These are phyloP conservation scores for Dicentrarchus labrax DNA, from an alignment of 2,113 vertebrate species.

Conservation along the genomic window DNA sequence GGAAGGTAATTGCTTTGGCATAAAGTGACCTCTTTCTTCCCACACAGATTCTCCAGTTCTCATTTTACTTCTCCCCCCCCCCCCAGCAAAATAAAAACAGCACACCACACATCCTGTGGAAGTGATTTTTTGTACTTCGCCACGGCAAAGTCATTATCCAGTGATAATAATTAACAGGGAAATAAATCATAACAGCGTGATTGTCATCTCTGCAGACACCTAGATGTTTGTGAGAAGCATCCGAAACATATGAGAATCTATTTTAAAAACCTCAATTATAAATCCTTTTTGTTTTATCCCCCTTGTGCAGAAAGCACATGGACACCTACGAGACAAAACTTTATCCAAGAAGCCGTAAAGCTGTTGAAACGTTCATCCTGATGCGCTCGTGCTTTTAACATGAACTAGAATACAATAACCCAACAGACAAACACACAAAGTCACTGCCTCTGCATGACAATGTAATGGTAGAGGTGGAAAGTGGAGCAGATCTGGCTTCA, in stretches of 20 bases:
- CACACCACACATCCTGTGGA: conserved; percentile 63
- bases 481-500: conserved; percentile 78
- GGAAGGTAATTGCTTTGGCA: conserved; percentile 80
- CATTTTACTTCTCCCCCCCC: conserved; percentile 43
- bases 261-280: not conserved
- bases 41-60: conserved; percentile 67
- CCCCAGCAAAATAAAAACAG: conserved; percentile 60
- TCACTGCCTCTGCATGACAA: conserved; percentile 51
- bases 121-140: conserved; percentile 37
- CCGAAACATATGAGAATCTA: not conserved
- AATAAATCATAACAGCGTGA: conserved; percentile 47
- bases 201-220: conserved; percentile 46
- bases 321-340: conserved; percentile 14
- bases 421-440: conserved; percentile 30
- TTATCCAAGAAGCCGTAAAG: not conserved
- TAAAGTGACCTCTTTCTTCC: conserved; percentile 77
- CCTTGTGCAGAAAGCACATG: conserved; percentile 8
- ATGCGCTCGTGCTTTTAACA: not conserved
- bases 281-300: not conserved
- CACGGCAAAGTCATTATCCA: conserved; percentile 59
- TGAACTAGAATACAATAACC: not conserved
- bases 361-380: not conserved
- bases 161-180: conserved; percentile 64
- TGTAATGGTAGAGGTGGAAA: conserved; percentile 74
- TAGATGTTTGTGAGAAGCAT: not conserved